Conservation (phyloP, 2,888 invertebrate species). For the Ommatoiulus sabulosus region DNA sequence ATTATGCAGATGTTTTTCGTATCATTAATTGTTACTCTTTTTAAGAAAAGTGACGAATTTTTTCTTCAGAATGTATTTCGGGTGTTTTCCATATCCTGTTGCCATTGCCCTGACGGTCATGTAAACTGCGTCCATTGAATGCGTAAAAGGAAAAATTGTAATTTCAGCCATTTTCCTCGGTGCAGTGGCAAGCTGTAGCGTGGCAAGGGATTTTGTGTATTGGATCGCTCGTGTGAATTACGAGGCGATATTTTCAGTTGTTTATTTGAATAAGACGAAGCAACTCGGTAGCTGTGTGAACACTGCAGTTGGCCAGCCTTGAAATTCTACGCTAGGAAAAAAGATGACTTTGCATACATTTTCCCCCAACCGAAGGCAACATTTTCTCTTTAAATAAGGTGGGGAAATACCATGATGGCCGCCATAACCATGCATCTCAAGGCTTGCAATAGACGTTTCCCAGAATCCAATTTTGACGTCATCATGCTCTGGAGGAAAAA, state of each 20-base stretch:
- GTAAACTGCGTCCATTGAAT: slow-evolving; percentile 8
- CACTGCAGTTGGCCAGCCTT: slow-evolving; percentile 19
- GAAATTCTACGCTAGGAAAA: background rate
- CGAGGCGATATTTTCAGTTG: slow-evolving; percentile 21
- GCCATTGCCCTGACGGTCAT: background rate
- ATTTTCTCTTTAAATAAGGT: too few species aligned
- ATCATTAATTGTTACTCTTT: background rate
- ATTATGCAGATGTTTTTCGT: background rate
- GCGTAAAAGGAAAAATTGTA: background rate
- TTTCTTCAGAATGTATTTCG: background rate
- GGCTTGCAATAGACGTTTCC: too few species aligned
- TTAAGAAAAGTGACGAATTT: background rate
- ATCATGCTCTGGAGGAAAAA: too few species aligned
- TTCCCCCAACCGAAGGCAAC: background rate
- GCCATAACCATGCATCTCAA: too few species aligned
- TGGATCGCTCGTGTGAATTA: background rate
- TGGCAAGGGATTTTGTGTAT: background rate
- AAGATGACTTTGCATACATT: background rate
- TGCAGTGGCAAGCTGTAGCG: background rate
- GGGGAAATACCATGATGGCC: background rate
- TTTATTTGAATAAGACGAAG: slow-evolving; percentile 25
- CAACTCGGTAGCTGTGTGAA: background rate
- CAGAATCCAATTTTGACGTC: too few species aligned
- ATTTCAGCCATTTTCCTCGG: background rate
- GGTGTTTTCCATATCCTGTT: background rate